Base-by-base conservation (phyloP, 2,113 vertebrate species). In the Promerops cafer region DNA sequence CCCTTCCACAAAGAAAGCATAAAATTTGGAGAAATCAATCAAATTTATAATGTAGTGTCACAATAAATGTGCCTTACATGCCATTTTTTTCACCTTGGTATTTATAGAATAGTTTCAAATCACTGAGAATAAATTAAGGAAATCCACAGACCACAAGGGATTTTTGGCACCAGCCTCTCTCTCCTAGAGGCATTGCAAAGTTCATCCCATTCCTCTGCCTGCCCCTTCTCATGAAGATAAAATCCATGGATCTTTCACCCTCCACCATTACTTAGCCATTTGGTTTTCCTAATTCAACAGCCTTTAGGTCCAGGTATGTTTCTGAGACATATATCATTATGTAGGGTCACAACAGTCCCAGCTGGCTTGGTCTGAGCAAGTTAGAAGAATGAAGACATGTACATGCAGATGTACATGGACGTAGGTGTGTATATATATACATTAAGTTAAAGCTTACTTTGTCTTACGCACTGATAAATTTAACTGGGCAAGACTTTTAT, bases 361-460 rank as follows among this genome's bases (percentile, higher is more conserved):
- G 4, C 0, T 63, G 31, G 2, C 4, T 53, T 61, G 14, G 5
- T 22, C 28, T n/a, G 8, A 80, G 35, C 15, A 59, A 40, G 16
- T 10, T 28, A 10, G 35, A 59, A 87, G 35, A 71, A 40, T 59
- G 44, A 56, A 33, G 14, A n/a, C 27, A 37, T 10, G 2, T 12
- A 21, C 15, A 13, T 21, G n/a, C 6, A 49, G 22, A 28, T 21
- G 6, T 44, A 50, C 6, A 24, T 11, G 2, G 10, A 28, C 30
- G 9, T 37, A 71, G 10, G 8, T 66, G 5, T 39, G n/a, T 18
- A 19, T 23, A 22, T 35, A 15, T 8, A 21, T 4, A 21, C 3
- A 13, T 39, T 53, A 6, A 21, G 40, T 88, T 66, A 78, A 90
- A 60, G 3, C 13, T 75, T n/a, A 31, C 3, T 10, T 63, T 50